These are phyloP conservation scores for Etheostoma spectabile DNA, from an alignment of 2,113 vertebrate species.

Conservation along the genomic window DNA sequence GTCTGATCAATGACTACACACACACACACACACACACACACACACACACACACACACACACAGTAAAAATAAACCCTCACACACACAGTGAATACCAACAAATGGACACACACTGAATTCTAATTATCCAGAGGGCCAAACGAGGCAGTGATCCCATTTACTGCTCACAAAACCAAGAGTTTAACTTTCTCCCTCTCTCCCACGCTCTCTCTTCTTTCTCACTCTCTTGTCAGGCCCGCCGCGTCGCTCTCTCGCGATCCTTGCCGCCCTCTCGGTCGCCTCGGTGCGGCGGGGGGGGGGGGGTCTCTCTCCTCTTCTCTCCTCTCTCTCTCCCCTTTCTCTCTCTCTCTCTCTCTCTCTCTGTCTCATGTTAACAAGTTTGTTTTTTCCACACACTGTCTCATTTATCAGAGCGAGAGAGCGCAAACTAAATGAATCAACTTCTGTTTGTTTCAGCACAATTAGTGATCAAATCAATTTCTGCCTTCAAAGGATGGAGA, in stretches of 20 bases:
- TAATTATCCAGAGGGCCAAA: constrained; percentile 62
- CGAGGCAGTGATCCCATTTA: constrained; percentile 59
- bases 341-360: neutral
- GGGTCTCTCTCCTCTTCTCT: too few species aligned
- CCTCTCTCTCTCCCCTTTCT: neutral
- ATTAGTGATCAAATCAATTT: constrained; percentile 71
- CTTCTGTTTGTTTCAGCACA: constrained; percentile 71
- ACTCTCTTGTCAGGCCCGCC: too few species aligned
- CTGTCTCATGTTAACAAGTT: constrained; percentile 49
- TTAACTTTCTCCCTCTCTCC: constrained; percentile 14
- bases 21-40: constrained; percentile 55
- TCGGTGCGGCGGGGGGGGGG: too few species aligned
- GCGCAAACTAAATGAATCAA: constrained; percentile 72
- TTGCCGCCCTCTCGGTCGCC: too few species aligned
- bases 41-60: constrained; percentile 37
- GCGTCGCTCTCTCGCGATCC: too few species aligned
- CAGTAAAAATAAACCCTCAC: constrained; percentile 42
- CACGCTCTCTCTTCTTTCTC: neutral
- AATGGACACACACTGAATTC: constrained; percentile 53
- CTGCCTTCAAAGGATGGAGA: constrained; percentile 28
- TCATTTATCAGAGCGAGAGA: constrained; percentile 63
- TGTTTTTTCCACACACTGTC: constrained; percentile 18
- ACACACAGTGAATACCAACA: constrained; percentile 55
- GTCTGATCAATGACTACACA: constrained; percentile 73
- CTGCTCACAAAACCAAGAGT: constrained; percentile 40